phyloP scores from a whole-genome alignment of 2,113 vertebrate species.

The Irena cyanogastra region DNA sequence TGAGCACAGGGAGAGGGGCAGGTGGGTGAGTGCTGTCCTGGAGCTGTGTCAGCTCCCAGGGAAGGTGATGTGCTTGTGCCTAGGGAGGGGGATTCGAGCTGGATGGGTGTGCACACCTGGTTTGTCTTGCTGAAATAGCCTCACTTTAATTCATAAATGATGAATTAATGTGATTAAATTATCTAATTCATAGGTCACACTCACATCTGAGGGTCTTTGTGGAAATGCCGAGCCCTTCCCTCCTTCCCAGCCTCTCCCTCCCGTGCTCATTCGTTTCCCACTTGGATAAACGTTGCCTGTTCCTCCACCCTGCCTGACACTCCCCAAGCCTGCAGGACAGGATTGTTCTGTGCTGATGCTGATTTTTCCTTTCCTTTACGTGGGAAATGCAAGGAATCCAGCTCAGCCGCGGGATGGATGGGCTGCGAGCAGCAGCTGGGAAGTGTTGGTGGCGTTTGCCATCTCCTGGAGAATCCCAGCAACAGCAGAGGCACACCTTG shows the following conservation, averaged over 20 bases:
- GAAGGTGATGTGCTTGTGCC: accelerated
- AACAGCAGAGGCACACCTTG: background rate
- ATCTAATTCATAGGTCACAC: too few species aligned
- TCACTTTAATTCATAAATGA: background rate
- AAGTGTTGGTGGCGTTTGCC: slow-evolving; percentile 41
- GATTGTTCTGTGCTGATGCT: background rate
- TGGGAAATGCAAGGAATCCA: accelerated
- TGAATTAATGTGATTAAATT: too few species aligned
- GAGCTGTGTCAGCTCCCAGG: background rate
- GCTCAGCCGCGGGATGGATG: accelerated
- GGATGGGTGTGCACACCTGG: background rate
- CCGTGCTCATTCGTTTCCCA: background rate
- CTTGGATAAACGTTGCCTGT: accelerated
- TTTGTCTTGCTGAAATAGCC: background rate
- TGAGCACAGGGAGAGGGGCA: background rate
- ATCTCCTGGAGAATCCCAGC: slow-evolving; percentile 37
- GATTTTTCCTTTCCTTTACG: background rate
- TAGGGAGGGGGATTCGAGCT: background rate
- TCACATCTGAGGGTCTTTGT: background rate
- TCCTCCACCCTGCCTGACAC: background rate
- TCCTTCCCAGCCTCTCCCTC: background rate
- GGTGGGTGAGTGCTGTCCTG: accelerated
- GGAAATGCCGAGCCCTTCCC: accelerated
- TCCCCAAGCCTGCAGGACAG: background rate
- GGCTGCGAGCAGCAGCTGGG: background rate